Evolutionary conservation across 2,888 invertebrate species (phyloP).

Genomic region (Acrocyrtus sp.): DNA sequence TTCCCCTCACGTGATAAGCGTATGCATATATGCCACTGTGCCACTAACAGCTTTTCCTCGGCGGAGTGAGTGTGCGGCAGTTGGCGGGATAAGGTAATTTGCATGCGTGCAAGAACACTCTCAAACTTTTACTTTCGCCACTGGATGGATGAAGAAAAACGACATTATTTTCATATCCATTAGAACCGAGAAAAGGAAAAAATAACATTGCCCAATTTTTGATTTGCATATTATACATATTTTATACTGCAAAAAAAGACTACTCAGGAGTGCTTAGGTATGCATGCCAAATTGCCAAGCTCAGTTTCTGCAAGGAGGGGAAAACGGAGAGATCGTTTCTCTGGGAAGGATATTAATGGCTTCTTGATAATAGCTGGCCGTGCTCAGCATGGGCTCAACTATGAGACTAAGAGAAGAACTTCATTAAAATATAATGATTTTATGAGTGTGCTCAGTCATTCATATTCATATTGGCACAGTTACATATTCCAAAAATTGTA

Average conservation of each 20-base stretch:
- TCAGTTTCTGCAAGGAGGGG: neutral
- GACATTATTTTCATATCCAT: constrained; percentile 20
- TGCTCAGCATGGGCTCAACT: no score
- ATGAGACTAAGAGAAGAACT: no score
- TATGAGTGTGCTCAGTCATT: no score
- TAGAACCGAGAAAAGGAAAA: no score
- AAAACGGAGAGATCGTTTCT: neutral
- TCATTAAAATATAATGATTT: no score
- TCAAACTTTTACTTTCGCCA: neutral
- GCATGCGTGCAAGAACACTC: neutral
- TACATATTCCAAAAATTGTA: no score
- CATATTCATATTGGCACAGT: no score
- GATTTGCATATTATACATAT: constrained; percentile 1
- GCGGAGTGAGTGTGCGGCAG: neutral
- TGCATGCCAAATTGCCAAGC: neutral
- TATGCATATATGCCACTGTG: neutral
- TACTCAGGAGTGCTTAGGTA: neutral
- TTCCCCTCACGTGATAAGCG: neutral
- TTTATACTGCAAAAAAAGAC: neutral
- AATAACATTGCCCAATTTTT: constrained; percentile 7
- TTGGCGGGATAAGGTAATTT: neutral
- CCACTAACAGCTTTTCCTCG: neutral
- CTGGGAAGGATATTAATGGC: neutral
- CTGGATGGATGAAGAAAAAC: constrained; percentile 10
- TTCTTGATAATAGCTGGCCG: no score